Evolutionary conservation across 2,797 vertebrate species (phyloP).

Genomic region (Sylvia borin): DNA sequence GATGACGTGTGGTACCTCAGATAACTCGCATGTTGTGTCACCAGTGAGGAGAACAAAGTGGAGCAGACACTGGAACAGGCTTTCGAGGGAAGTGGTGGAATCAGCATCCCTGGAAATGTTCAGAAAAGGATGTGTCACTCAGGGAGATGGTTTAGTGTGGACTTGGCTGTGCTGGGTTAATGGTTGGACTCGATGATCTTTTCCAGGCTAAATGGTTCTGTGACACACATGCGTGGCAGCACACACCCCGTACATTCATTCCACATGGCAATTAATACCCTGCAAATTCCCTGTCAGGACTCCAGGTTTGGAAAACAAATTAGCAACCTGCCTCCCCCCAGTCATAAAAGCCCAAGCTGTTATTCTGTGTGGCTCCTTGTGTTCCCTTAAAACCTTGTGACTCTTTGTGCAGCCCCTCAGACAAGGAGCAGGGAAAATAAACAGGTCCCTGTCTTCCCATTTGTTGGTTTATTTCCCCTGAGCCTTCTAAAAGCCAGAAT

Average conservation of each 20-base stretch:
- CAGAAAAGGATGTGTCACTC: background rate
- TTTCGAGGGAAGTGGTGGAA: background rate
- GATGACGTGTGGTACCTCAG: accelerated
- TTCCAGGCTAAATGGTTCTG: background rate
- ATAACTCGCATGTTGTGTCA: background rate
- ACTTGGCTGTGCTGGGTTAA: background rate
- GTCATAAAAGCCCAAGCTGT: background rate
- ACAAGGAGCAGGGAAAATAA: slow-evolving; percentile 10
- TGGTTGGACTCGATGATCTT: background rate
- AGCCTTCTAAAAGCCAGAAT: slow-evolving; percentile 7
- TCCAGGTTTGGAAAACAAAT: background rate
- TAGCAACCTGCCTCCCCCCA: background rate
- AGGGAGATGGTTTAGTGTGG: background rate
- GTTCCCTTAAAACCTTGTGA: background rate
- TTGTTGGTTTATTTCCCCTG: slow-evolving; percentile 54
- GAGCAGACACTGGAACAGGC: background rate
- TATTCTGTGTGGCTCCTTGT: accelerated
- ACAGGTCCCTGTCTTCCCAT: background rate
- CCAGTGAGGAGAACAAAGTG: background rate
- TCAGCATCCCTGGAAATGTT: background rate
- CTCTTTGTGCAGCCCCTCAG: background rate
- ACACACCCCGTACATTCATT: accelerated
- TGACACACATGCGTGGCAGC: background rate
- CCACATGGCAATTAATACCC: background rate
- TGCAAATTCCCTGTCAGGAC: background rate